Base-by-base conservation (phyloP, 2,888 invertebrate genomes). In the Nymphalis c-album region DNA sequence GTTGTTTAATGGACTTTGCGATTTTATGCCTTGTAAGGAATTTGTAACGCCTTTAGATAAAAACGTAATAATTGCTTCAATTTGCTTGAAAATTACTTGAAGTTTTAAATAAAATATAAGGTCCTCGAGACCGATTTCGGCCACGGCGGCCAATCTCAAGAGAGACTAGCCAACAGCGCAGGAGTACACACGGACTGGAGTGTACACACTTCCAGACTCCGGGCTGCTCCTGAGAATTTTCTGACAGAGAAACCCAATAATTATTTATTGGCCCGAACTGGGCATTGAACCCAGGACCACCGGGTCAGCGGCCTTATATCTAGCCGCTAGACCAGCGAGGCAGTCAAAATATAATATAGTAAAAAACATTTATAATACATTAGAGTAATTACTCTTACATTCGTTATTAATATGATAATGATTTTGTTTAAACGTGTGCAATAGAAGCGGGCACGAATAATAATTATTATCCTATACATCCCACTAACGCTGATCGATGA, bases 1-100 rank as follows among this genome's bases (percentile, higher is more conserved):
- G 73, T 61, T 69, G 60, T 59, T 73, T 74, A 76, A 75, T 74
- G 75, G 72, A 70, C 71, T 71, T 58, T 55, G 64, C 61, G 64
- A 53, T 59, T 59, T 64, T 67, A 35, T 64, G 46, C 22, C 48
- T 47, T 53, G 20, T 60, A 18, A 35, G 20, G 20, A 53, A 40
- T 65, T 60, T 35, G 22, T 18, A 7, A 46, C 35, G 35, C 16
- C 31, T 17, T 31, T 18, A 13, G 26, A 26, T 58, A 18, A 22
- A 22, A 57, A 63, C n/a, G n/a, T n/a, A 45, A 62, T 46, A 31
- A n/a, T 17, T 31, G 5, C 22, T n/a, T 13, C 3, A 40, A 40
- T 40, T 40, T 40, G 40, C 40, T 40, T 40, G 26, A 6, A 31
- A 31, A 31, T 31, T 31, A 31, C 26, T 31, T 31, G 26, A 31